phyloP scores from a whole-genome alignment of 2,797 vertebrate genomes.

The Rhynchotus rufescens region DNA sequence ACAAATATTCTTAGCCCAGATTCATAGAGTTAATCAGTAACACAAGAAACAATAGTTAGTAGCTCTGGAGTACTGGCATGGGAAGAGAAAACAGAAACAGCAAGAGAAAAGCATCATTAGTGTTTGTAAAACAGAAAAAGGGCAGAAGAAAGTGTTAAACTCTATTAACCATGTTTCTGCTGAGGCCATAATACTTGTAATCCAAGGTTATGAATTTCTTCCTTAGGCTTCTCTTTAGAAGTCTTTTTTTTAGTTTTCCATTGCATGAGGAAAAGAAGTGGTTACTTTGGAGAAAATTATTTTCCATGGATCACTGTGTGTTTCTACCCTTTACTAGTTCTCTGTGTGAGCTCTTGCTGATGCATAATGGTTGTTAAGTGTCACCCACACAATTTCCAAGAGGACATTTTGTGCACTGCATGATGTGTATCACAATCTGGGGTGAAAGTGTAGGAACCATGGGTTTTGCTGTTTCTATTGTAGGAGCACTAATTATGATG shows the following conservation, averaged over 20 bases:
- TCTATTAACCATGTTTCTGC: not conserved
- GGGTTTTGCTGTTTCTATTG: not conserved
- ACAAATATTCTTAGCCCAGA: not conserved
- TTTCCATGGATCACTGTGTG: not conserved
- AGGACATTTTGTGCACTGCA: not conserved
- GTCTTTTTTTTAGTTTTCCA: not conserved
- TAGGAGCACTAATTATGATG: not conserved
- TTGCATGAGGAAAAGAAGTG: not conserved
- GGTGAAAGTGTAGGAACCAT: not conserved
- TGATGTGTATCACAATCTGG: not conserved
- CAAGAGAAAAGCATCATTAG: not conserved
- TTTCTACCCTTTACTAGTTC: not conserved
- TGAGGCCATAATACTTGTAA: not conserved
- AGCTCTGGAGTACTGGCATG: not conserved
- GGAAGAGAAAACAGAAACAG: not conserved
- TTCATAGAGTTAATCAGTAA: not conserved
- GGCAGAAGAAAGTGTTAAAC: not conserved
- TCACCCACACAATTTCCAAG: slow-evolving; percentile 33
- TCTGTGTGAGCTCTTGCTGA: not conserved
- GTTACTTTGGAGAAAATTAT: not conserved
- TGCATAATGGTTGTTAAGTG: not conserved
- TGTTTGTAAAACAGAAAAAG: not conserved
- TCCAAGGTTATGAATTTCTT: not conserved
- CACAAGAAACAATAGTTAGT: not conserved
- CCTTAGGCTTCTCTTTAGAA: not conserved